Percentiles rank a stretch among this genome's conserved stretches.
These are phyloP conservation scores for Heliconius aoede DNA, from an alignment of 2,888 invertebrate genomes.

Conservation along the genomic window DNA sequence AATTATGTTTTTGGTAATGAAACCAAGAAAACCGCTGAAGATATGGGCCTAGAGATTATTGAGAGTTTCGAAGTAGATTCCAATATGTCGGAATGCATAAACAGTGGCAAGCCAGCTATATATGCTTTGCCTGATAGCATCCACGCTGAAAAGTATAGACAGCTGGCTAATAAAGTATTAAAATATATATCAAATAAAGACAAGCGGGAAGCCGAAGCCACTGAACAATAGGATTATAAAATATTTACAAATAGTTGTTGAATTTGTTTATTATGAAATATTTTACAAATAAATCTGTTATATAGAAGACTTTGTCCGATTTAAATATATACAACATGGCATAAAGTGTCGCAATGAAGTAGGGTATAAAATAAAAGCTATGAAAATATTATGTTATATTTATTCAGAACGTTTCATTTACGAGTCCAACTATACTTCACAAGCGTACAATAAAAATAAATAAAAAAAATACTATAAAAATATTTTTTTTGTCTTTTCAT, in stretches of 20 bases:
- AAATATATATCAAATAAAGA: slow-evolving; percentile 73
- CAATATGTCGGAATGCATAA: slow-evolving; percentile 87
- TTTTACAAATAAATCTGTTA: slow-evolving; percentile 63
- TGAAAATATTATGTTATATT: slow-evolving; percentile 65
- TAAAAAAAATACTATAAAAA: slow-evolving; percentile 77
- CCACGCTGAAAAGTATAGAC: slow-evolving; percentile 77
- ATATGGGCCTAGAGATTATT: slow-evolving; percentile 87
- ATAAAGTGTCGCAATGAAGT: slow-evolving; percentile 39
- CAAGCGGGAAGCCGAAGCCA: slow-evolving; percentile 59
- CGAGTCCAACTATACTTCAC: slow-evolving; percentile 57
- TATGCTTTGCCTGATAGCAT: slow-evolving; percentile 85
- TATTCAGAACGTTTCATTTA: slow-evolving; percentile 65
- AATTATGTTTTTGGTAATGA: slow-evolving; percentile 89
- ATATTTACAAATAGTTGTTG: slow-evolving; percentile 55
- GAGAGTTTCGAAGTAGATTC: slow-evolving; percentile 89
- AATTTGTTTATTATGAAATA: slow-evolving; percentile 61
- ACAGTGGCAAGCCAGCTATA: slow-evolving; percentile 90
- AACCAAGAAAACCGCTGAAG: slow-evolving; percentile 84
- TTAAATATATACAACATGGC: slow-evolving; percentile 55
- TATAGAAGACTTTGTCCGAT: slow-evolving; percentile 54
- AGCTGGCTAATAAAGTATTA: slow-evolving; percentile 75
- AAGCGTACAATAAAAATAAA: slow-evolving; percentile 65
- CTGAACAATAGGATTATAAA: slow-evolving; percentile 55
- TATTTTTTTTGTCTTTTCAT: slow-evolving; percentile 68
- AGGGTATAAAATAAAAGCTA: slow-evolving; percentile 51